Evolutionary conservation across 1,140 invertebrate species (phyloP), one percentile per base, ranked within the genome.

Genomic region (Ips typographus): DNA sequence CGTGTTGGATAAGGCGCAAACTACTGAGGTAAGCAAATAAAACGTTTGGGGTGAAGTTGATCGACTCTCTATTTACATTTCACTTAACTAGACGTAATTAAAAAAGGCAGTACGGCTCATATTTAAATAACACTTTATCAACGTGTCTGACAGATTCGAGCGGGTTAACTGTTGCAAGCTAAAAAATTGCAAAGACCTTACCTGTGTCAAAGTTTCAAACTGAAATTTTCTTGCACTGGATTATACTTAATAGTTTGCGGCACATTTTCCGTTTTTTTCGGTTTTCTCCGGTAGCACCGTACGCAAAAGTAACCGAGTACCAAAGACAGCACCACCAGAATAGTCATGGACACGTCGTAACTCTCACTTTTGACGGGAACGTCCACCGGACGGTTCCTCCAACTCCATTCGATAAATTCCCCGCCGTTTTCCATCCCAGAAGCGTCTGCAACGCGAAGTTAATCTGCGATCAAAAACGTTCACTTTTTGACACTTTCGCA

Each of bases 261-360:
- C 76, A 76, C 3, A 75, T 49, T 70, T 77, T 79, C 70, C 78
- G 68, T 57, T 78, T 76, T n/a, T 61, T 79, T 79, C 67, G 76
- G 77, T 65, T 77, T 76, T 1, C 73, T 72, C 62, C 74, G 64
- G 67, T 72, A 78, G 65, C 70, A 77, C 41, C 73, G 64, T 1
- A 77, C 22, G 36, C 72, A 63, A 57, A 75, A 74, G 63, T 76
- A 79, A 6, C 77, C 63, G 6, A 77, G 66, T 41, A 77, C 36
- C 6, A 74, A 49, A 4, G 74, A 71, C 7, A 78, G 22, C 6
- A 75, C 60, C 4, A 79, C 49, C 22, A 78, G 51, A 47, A 78
- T 6, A 1, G 68, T 73, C 2, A 74, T 40, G 4, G 76, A 76
- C 38, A 74, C 40, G 57, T 74, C 75, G 44, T 77, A 77, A 65